Evolutionary conservation across 2,888 invertebrate species (phyloP).

Genomic region (Ichneumoninae sp.): DNA sequence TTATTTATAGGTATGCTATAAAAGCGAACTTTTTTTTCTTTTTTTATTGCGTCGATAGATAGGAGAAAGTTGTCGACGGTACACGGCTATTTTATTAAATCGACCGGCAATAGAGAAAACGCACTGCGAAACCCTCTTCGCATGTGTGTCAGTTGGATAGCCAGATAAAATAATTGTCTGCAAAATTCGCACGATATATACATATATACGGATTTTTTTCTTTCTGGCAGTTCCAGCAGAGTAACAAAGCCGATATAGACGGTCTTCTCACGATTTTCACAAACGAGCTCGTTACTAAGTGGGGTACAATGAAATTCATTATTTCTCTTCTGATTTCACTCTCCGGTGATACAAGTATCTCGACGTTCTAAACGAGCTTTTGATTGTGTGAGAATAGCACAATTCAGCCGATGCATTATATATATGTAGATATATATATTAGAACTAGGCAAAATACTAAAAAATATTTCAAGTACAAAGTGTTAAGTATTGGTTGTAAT

Average conservation of each 20-base stretch:
- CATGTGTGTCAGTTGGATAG: slow-evolving; percentile 16
- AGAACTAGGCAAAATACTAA: no score
- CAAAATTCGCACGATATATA: slow-evolving; percentile 46
- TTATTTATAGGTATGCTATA: slow-evolving; percentile 2
- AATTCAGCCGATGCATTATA: background rate
- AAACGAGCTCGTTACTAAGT: slow-evolving; percentile 17
- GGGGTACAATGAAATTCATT: slow-evolving; percentile 39
- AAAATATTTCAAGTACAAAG: no score
- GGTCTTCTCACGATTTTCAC: slow-evolving; percentile 54
- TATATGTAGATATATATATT: background rate
- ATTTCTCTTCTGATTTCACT: slow-evolving; percentile 40
- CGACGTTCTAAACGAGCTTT: slow-evolving; percentile 52
- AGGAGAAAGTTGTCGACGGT: slow-evolving; percentile 50
- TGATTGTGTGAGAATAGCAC: slow-evolving; percentile 38
- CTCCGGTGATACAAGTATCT: slow-evolving; percentile 37
- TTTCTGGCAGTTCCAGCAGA: background rate
- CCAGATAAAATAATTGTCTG: slow-evolving; percentile 31
- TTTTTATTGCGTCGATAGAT: background rate
- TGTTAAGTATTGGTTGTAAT: no score
- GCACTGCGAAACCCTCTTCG: slow-evolving; percentile 6
- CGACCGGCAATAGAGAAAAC: slow-evolving; percentile 30
- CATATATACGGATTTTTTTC: background rate
- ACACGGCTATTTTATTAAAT: background rate
- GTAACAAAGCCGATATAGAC: slow-evolving; percentile 3
- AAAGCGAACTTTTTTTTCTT: background rate